Percentiles rank a stretch among this genome's conserved stretches.
Evolutionary conservation across 2,797 vertebrate genomes (phyloP).

Genomic region (Lemur catta): DNA sequence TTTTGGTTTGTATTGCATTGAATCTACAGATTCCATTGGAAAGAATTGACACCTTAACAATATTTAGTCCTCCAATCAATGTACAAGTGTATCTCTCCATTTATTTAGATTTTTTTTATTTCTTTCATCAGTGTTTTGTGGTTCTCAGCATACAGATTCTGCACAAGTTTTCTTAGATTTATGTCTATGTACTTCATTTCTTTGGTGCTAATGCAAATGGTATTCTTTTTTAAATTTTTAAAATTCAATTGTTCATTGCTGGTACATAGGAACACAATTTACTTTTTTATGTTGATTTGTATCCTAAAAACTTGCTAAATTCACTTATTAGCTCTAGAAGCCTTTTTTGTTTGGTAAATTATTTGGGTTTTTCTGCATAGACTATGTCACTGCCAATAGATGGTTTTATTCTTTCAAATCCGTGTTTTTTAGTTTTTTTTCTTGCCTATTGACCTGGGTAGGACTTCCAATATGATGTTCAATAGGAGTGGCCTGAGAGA

Average conservation of each 20-base stretch:
- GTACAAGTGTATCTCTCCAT: fast-evolving
- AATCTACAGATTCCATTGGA: not conserved
- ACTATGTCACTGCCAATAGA: not conserved
- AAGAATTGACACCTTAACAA: fast-evolving
- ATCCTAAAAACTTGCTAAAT: not conserved
- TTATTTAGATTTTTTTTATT: not conserved
- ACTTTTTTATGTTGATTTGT: not conserved
- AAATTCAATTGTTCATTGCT: not conserved
- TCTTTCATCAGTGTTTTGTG: not conserved
- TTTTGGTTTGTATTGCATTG: fast-evolving
- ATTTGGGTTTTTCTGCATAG: not conserved
- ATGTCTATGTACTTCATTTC: not conserved
- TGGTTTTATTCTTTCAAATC: not conserved
- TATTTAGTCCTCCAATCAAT: fast-evolving
- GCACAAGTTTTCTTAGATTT: not conserved
- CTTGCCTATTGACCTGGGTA: not conserved
- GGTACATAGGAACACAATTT: not conserved
- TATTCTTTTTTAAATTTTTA: not conserved
- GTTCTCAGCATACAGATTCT: not conserved
- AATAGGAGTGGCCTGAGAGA: not conserved
- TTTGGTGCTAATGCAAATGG: not conserved
- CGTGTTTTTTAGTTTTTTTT: not conserved
- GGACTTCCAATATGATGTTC: not conserved
- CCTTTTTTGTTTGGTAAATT: not conserved
- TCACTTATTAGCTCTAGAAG: not conserved